These are phyloP conservation scores for Arrhamphus sclerolepis DNA, from an alignment of 2,797 vertebrate genomes.

Conservation along the genomic window DNA sequence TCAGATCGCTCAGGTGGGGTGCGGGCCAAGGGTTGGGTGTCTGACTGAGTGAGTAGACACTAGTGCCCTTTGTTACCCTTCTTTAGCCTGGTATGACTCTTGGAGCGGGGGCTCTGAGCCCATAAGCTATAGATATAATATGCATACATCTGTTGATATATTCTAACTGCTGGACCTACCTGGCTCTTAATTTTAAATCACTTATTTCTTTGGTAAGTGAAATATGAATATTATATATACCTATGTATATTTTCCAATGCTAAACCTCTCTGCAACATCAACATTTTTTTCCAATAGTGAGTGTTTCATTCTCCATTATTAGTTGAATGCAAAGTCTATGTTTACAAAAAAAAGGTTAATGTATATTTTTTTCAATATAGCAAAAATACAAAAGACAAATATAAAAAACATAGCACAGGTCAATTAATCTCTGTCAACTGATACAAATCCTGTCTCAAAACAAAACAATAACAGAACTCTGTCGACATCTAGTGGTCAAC, in stretches of 20 bases:
- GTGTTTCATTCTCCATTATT: not conserved
- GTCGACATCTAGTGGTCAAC: conserved; percentile 58
- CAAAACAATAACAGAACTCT: conserved; percentile 34
- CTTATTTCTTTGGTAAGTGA: not conserved
- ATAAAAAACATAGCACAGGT: too few relatives aligned
- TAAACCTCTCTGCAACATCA: not conserved
- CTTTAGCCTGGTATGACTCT: conserved; percentile 62
- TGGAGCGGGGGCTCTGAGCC: conserved; percentile 43
- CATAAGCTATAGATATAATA: conserved; percentile 63
- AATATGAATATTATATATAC: not conserved
- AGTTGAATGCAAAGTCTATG: not conserved
- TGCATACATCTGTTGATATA: conserved; percentile 44
- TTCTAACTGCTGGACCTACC: conserved; percentile 26
- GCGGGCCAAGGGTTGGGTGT: conserved; percentile 21
- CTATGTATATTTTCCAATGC: not conserved
- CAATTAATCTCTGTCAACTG: not conserved
- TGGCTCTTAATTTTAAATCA: not conserved
- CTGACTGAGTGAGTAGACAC: conserved; percentile 69
- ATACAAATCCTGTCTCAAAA: not conserved
- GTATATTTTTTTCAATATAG: too few relatives aligned
- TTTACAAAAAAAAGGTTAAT: too few relatives aligned
- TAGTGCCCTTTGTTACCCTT: conserved; percentile 77
- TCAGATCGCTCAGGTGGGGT: conserved; percentile 53
- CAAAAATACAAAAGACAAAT: too few relatives aligned
- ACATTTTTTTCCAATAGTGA: not conserved